Base-by-base conservation (phyloP, 2,888 invertebrate genomes). In the Phlogophora meticulosa region DNA sequence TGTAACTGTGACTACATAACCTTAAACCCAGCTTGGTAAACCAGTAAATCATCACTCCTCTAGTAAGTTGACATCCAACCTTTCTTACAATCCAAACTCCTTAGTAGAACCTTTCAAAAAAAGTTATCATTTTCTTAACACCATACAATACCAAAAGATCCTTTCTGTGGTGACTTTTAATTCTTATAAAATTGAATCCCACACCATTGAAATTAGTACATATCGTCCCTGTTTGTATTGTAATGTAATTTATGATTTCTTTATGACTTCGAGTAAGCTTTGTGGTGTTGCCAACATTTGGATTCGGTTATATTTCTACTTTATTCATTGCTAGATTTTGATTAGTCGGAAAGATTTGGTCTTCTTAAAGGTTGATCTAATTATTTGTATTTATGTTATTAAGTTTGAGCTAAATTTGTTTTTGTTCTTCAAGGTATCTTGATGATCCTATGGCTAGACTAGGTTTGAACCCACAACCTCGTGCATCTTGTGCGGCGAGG, bases 201-300 rank as follows among this genome's bases (percentile, higher is more conserved):
- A 82, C 81, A 80, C 87, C 85, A 88, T 89, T 90, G 86, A 88
- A 90, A 90, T 91, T 89, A 90, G 90, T 84, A 83, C 87, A 82
- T 84, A 85, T 81, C 77, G 81, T 84, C 76, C 74, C 78, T 84
- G 81, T 85, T 81, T 80, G 85, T 84, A 87, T 88, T 88, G 87
- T 88, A 57, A 76, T 85, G 81, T 88, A 82, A 91, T 89, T 90
- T 91, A 90, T 90, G 88, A 86, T 86, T 87, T 84, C 88, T 88
- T 88, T 88, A 87, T 87, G 88, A 86, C 72, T 73, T 62, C 59
- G 76, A 69, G 67, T 71, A 62, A 76, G 76, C 62, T 57, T 70
- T 49, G 51, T 60, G 62, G 15, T 68, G 64, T 58, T 55, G 48
- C 17, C 72, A 82, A 82, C 82, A 45, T 74, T 78, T 66, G 24